Evolutionary conservation across 2,888 invertebrate species (phyloP).

Genomic region (Pristionchus arcanus): DNA sequence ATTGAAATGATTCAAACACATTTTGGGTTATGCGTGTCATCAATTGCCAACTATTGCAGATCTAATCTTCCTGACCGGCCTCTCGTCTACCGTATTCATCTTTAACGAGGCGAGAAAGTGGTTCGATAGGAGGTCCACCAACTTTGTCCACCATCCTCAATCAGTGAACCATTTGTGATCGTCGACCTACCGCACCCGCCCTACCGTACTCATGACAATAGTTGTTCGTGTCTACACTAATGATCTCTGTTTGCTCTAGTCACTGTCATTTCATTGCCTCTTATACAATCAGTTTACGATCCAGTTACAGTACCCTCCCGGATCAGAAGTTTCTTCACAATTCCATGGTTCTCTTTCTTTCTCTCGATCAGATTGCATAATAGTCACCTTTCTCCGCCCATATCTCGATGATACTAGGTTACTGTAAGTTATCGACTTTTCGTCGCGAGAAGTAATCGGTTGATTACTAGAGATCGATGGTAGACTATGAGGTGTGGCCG

Average conservation of each 20-base stretch:
- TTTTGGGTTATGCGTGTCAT: background rate
- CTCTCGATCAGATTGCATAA: slow-evolving; percentile 10
- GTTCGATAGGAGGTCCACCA: slow-evolving; percentile 60
- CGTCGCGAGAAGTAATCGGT: background rate
- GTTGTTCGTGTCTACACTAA: slow-evolving; percentile 25
- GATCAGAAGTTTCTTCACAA: background rate
- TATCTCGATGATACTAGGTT: slow-evolving; percentile 32
- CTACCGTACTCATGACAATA: slow-evolving; percentile 40
- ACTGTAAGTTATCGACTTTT: slow-evolving; percentile 16
- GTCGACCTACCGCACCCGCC: slow-evolving; percentile 21
- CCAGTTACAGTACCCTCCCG: slow-evolving; percentile 21
- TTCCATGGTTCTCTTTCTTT: slow-evolving; percentile 6
- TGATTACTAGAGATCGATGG: background rate
- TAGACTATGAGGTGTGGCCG: background rate
- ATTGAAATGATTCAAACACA: background rate
- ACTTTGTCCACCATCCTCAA: slow-evolving; percentile 62
- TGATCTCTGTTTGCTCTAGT: slow-evolving; percentile 36
- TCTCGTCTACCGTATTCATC: slow-evolving; percentile 93
- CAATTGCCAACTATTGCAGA: slow-evolving; percentile 84
- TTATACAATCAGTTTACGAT: background rate
- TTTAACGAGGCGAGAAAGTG: slow-evolving; percentile 77
- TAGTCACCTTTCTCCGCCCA: background rate
- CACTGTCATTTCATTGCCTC: slow-evolving; percentile 17
- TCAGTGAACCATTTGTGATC: slow-evolving; percentile 60
- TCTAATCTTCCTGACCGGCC: slow-evolving; percentile 90